phyloP scores from a whole-genome alignment of 2,888 invertebrate genomes.

The Phragmatobia fuliginosa region DNA sequence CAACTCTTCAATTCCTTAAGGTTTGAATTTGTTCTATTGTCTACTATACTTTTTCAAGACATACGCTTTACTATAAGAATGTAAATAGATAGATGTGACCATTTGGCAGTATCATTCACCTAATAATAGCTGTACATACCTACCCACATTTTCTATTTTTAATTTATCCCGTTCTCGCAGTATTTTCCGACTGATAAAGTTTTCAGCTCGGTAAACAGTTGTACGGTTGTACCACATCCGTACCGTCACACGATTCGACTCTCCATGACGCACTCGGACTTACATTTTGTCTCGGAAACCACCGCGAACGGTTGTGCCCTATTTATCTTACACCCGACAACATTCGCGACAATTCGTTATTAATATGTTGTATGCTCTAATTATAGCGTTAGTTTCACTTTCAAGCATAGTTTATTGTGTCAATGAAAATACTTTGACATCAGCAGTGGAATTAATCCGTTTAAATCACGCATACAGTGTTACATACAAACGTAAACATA shows the following conservation, averaged over 20 bases:
- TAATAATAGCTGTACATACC: constrained; percentile 31
- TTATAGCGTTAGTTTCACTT: constrained; percentile 62
- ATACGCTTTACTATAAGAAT: neutral
- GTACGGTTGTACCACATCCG: constrained; percentile 56
- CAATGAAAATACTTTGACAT: constrained; percentile 54
- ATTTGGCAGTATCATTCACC: constrained; percentile 26
- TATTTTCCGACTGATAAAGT: constrained; percentile 27
- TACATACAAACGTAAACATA: constrained; percentile 50
- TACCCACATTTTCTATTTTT: constrained; percentile 39
- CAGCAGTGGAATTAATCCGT: constrained; percentile 44
- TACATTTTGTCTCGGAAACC: constrained; percentile 72
- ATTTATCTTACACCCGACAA: constrained; percentile 48
- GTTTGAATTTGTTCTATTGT: neutral
- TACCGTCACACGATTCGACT: constrained; percentile 40
- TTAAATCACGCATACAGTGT: constrained; percentile 50
- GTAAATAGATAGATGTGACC: constrained; percentile 14
- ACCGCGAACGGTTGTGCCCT: constrained; percentile 70
- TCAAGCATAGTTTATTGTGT: constrained; percentile 63
- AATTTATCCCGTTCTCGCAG: constrained; percentile 24
- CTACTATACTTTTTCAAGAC: neutral
- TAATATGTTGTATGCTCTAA: constrained; percentile 64
- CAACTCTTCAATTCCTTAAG: neutral
- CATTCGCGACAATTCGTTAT: constrained; percentile 37
- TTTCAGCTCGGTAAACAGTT: constrained; percentile 34
- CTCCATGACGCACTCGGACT: constrained; percentile 43